Conservation (phyloP, 2,113 vertebrate genomes). For the Etia nguti region DNA sequence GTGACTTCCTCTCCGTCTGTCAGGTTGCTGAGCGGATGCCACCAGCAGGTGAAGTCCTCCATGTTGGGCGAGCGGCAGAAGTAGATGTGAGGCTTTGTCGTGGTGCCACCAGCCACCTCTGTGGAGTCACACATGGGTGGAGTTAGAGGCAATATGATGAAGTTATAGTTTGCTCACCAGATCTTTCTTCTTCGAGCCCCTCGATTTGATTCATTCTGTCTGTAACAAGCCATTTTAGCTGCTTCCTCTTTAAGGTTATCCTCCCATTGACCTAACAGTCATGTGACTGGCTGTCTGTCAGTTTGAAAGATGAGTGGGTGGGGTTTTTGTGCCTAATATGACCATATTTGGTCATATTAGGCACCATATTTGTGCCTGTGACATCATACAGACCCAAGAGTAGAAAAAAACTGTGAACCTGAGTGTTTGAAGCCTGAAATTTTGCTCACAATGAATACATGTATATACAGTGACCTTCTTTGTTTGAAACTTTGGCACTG, state of each 20-base stretch:
- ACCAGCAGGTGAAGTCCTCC: constrained; percentile 79
- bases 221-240: neutral
- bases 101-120: neutral
- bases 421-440: neutral
- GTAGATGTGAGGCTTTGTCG: constrained; percentile 59
- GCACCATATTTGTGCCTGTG: neutral
- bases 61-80: constrained; percentile 74
- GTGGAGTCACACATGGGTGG: neutral
- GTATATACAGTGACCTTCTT: neutral
- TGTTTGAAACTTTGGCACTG: neutral
- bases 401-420: neutral
- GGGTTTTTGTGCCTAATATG: too few relatives aligned
- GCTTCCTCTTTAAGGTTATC: neutral
- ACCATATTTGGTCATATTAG: neutral
- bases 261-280: neutral
- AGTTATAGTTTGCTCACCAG: neutral
- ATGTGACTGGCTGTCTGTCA: neutral
- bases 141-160: neutral
- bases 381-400: neutral
- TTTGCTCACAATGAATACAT: neutral
- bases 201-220: neutral
- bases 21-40: constrained; percentile 60
- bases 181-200: neutral
- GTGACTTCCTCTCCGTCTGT: constrained; percentile 16
- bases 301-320: neutral